Percentiles rank a stretch among this genome's conserved stretches.
These are phyloP conservation scores for Drosophila atroscutellata DNA, from an alignment of 2,888 invertebrate genomes.

Conservation along the genomic window DNA sequence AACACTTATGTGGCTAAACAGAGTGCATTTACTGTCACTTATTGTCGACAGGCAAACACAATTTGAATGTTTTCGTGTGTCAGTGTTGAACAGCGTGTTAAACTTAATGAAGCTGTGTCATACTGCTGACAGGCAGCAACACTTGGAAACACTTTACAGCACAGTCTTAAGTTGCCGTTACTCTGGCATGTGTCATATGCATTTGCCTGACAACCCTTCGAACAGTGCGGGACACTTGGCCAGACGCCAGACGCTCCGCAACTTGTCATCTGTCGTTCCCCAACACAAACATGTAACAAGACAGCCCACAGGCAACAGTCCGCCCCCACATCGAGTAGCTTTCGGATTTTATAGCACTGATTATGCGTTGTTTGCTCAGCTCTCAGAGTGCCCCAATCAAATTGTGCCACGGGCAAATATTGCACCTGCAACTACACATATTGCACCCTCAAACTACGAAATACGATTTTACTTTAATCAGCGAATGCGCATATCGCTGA, in stretches of 20 bases:
- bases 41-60: conserved; percentile 62
- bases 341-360: conserved; percentile 64
- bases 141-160: conserved; percentile 37
- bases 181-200: conserved; percentile 76
- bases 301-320: neutral
- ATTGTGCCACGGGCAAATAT: conserved; percentile 29
- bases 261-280: conserved; percentile 26
- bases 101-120: conserved; percentile 66
- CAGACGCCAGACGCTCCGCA: conserved; percentile 23
- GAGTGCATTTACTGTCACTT: conserved; percentile 76
- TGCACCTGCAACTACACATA: conserved; percentile 8
- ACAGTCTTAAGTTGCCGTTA: conserved; percentile 33
- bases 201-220: conserved; percentile 60
- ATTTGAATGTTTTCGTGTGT: conserved; percentile 32
- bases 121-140: conserved; percentile 33
- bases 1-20: conserved; percentile 42
- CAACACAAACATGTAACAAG: neutral
- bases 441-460: conserved; percentile 8
- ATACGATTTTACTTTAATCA: conserved; percentile 15
- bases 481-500: conserved; percentile 1
- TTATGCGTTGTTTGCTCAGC: conserved; percentile 59
- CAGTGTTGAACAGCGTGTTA: conserved; percentile 31
- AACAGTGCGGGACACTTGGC: conserved; percentile 39
- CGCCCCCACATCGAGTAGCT: conserved; percentile 57
- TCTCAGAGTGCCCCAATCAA: conserved; percentile 46